Conservation (phyloP, 2,113 vertebrate species). For the Lepus americanus region DNA sequence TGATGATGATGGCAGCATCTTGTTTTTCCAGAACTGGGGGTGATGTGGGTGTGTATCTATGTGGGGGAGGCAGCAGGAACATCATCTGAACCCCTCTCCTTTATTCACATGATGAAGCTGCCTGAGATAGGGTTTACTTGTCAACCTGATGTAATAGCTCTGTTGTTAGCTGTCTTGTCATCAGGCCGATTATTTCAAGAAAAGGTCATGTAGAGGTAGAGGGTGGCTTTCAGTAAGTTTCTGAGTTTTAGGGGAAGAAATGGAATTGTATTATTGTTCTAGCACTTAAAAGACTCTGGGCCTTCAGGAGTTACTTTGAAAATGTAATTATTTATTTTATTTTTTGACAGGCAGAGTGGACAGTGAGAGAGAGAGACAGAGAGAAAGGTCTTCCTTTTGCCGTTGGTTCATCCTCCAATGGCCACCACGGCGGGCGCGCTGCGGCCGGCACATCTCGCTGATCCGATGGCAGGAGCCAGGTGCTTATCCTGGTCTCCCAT, state of each 20-base stretch:
- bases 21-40: slow-evolving; percentile 59
- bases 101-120: background rate
- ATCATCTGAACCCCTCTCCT: background rate
- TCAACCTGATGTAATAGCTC: background rate
- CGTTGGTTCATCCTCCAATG: too few species aligned
- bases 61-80: background rate
- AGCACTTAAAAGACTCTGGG: slow-evolving; percentile 30
- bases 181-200: slow-evolving; percentile 42
- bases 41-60: background rate
- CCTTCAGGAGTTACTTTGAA: slow-evolving; percentile 22
- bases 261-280: background rate
- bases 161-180: slow-evolving; percentile 5
- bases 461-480: too few species aligned
- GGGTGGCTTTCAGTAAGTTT: background rate
- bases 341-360: too few species aligned
- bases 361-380: too few species aligned
- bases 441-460: too few species aligned
- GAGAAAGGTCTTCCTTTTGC: too few species aligned
- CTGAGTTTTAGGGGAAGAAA: background rate
- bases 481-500: too few species aligned
- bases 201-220: background rate
- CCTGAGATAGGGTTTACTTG: background rate
- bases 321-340: background rate
- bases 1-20: background rate
- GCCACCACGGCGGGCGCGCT: too few species aligned